phyloP scores from a whole-genome alignment of 2,797 vertebrate species.

The Pogoniulus pusillus region DNA sequence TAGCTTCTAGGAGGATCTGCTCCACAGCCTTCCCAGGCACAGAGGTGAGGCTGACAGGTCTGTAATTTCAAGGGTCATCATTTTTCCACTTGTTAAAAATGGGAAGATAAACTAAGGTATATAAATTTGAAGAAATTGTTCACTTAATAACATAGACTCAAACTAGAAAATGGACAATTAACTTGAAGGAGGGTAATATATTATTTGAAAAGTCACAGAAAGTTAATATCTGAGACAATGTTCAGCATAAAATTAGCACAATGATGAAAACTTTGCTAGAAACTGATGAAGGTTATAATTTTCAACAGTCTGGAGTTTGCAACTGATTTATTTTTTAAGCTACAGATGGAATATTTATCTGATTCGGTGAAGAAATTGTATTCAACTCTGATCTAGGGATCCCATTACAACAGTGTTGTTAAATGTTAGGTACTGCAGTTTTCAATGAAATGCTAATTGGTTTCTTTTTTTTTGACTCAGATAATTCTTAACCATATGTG shows the following conservation, averaged over 20 bases:
- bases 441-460: background rate
- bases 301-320: background rate
- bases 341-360: background rate
- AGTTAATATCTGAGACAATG: background rate
- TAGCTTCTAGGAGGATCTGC: too few relatives aligned
- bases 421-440: background rate
- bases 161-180: background rate
- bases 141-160: background rate
- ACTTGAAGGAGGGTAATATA: background rate
- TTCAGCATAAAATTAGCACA: background rate
- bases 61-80: too few relatives aligned
- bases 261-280: background rate
- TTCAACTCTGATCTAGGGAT: background rate
- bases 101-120: background rate
- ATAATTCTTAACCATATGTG: background rate
- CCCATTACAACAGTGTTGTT: background rate
- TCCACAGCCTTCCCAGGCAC: too few relatives aligned
- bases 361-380: background rate
- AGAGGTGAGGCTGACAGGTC: too few relatives aligned
- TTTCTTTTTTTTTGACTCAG: background rate
- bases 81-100: background rate
- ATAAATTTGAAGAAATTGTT: background rate
- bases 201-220: background rate
- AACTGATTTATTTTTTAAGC: background rate
- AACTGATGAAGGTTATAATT: background rate